Base-by-base conservation (phyloP, 2,888 invertebrate species). In the Gymnocheta viridis region DNA sequence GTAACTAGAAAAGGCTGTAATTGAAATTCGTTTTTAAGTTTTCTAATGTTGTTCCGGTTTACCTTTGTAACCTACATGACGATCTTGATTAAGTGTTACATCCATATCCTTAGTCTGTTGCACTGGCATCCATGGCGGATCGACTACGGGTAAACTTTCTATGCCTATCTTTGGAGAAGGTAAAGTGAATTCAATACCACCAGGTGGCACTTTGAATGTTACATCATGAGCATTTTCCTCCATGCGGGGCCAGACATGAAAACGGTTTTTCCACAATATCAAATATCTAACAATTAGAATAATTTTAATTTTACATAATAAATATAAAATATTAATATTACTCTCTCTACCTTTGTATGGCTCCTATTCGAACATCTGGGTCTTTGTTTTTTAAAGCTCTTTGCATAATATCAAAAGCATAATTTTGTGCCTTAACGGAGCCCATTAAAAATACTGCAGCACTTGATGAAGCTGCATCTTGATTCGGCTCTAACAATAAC, bases 191-290 rank as follows among this genome's bases (percentile, higher is more conserved):
- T 99, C 99, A 82, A 99, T 99, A 22, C 98, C 98, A 0, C 99
- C 99, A 0, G 99, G 99, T 0, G 99, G 99, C 2, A 99, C 98
- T 93, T 99, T 99, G 91, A 99, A 99, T 0, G 97, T 96, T 82
- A 97, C 92, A 82, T 91, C 91, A 79, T 98, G 98, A 0, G 99
- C 99, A 7, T 97, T 96, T 89, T 99, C 99, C 91, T 99, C 99
- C 99, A 99, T 98, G 80, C 99, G 94, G 0, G 99, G 98, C 99
- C 99, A 99, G 0, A 98, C 98, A 93, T 99, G 99, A 91, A 98
- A 98, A 2, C 99, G 94, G 87, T 98, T 95, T 89, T 98, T 97
- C 99, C 99, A 99, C 86, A 99, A 94, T 1, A 97, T 96, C 94
- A 98, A 96, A 92, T 98, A 98, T 83, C 97, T 95, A 7, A 41